A percentile compares a stretch with the other conserved stretches of the same genome.
These are phyloP conservation scores for Chelonia mydas DNA, from an alignment of 2,797 vertebrate genomes.

Conservation along the genomic window DNA sequence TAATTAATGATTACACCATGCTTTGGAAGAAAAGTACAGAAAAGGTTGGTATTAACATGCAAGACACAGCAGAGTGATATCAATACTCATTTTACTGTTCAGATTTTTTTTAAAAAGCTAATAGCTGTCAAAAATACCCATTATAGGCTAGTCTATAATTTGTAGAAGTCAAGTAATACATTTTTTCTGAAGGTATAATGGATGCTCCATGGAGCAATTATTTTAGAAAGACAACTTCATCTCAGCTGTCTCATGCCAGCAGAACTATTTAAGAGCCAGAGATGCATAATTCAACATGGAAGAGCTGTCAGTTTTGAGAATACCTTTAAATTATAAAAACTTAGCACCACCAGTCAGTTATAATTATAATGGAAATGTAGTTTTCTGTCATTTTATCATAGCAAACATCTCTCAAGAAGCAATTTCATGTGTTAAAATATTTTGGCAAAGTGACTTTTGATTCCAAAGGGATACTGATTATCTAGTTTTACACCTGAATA, in stretches of 20 bases:
- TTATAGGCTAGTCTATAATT: conserved; percentile 89
- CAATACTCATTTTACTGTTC: conserved; percentile 86
- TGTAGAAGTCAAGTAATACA: conserved; percentile 89
- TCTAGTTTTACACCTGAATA: conserved; percentile 84
- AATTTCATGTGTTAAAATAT: conserved; percentile 86
- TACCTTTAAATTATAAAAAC: conserved; percentile 90
- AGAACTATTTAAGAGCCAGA: conserved; percentile 88
- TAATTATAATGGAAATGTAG: conserved; percentile 87
- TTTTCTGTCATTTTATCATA: conserved; percentile 85
- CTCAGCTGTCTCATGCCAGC: conserved; percentile 86
- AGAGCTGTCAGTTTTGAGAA: conserved; percentile 86
- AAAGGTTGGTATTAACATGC: conserved; percentile 82
- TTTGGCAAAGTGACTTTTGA: conserved; percentile 87
- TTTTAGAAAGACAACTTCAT: conserved; percentile 90
- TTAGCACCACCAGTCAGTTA: conserved; percentile 83
- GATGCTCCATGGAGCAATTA: conserved; percentile 89
- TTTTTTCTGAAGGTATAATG: conserved; percentile 89
- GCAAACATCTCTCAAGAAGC: conserved; percentile 85
- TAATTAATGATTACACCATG: conserved; percentile 84
- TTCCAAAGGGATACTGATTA: conserved; percentile 83
- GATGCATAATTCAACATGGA: conserved; percentile 87
- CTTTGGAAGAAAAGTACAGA: conserved; percentile 72
- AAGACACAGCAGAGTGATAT: conserved; percentile 81
- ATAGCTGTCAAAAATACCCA: conserved; percentile 89
- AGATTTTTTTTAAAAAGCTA: conserved; percentile 83